Conservation (phyloP, 2,797 vertebrate species). For the Gambelia wislizenii region DNA sequence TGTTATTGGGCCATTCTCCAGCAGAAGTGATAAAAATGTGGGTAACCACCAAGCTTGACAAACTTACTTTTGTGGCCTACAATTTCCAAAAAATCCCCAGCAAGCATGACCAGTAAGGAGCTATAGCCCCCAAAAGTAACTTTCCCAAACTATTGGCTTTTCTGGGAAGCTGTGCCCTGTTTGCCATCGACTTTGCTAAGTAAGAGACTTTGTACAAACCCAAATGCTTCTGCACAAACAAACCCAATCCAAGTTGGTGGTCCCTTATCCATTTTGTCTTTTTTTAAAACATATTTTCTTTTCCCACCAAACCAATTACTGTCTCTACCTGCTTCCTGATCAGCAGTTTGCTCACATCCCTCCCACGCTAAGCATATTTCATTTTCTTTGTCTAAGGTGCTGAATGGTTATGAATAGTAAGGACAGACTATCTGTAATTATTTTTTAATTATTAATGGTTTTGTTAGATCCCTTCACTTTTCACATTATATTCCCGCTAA, state of each 20-base stretch:
- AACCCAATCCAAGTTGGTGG: neutral
- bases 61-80: too few relatives aligned
- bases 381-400: conserved; percentile 83
- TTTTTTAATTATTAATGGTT: conserved; percentile 87
- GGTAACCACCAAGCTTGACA: too few relatives aligned
- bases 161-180: neutral
- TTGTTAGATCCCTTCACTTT: conserved; percentile 82
- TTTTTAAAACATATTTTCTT: neutral
- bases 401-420: conserved; percentile 83
- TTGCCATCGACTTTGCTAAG: neutral
- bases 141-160: too few relatives aligned
- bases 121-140: too few relatives aligned
- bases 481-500: conserved; percentile 83
- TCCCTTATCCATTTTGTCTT: neutral
- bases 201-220: neutral
- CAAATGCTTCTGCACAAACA: neutral
- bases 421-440: conserved; percentile 83
- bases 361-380: conserved; percentile 76
- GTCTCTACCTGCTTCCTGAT: conserved; percentile 57
- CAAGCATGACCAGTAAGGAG: too few relatives aligned
- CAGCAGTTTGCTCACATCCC: conserved; percentile 76
- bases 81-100: too few relatives aligned
- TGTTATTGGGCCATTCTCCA: neutral
- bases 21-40: neutral
- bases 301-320: neutral